Base-by-base conservation (phyloP, 2,888 invertebrate species). In the Watsonalla cultraria region DNA sequence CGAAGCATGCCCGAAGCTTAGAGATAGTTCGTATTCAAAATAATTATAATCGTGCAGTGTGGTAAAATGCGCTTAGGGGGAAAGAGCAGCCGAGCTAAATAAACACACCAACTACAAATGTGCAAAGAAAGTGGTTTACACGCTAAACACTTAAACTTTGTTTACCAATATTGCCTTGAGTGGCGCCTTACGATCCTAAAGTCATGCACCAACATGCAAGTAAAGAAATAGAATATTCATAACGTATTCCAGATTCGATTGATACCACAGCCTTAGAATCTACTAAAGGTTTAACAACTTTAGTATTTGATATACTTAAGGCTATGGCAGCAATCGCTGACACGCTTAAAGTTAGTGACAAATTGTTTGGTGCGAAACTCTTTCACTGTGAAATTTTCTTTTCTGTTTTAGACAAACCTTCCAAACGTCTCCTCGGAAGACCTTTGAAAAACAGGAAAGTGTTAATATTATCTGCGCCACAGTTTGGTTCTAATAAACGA, bases 391-490 rank as follows among this genome's bases (percentile, higher is more conserved):
- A 80, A 77, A 85, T 80, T 82, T 84, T 86, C 82, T 80, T 79
- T 75, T 76, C 73, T 78, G 81, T 77, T 76, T 80, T 76, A 75
- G 84, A 93, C 93, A 92, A 92, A 93, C 93, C 93, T 93, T 93
- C 92, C 92, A 92, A 80, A 90, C 89, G 84, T 92, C 88, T 92
- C 93, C 93, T 73, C 92, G 93, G 89, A 91, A 93, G 93, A 93
- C 93, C 93, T 93, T 89, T 80, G 84, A 84, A 86, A 88, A 86
- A 86, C 79, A 85, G 78, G 80, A 79, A 84, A 85, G 82, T 78
- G 84, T 84, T 87, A 87, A 82, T 82, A 82, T 75, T 80, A 76
- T 82, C 80, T 82, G 78, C 82, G 78, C 80, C 79, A 85, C 82
- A 77, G 76, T 83, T 83, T 81, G 76, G 77, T 80, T 81, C 85